Percentiles rank a stretch among this genome's conserved stretches.
phyloP scores from a whole-genome alignment of 1,140 invertebrate genomes.

The Vanessa tameamea region DNA sequence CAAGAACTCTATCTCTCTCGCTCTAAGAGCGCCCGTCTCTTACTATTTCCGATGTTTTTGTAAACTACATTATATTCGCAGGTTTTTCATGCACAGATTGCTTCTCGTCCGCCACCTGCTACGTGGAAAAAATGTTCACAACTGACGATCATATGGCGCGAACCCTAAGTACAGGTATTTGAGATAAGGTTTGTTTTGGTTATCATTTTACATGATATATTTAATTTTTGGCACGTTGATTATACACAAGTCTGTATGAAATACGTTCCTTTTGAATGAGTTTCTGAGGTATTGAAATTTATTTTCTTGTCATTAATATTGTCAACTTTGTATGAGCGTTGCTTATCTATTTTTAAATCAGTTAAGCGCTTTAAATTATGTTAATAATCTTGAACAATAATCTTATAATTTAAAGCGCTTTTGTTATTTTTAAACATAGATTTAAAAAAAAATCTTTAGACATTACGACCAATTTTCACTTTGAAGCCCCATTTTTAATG shows the following conservation, averaged over 20 bases:
- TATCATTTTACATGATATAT: constrained; percentile 33
- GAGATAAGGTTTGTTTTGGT: constrained; percentile 33
- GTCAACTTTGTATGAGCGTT: no score
- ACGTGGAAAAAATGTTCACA: constrained; percentile 42
- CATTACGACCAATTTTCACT: no score
- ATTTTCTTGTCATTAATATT: no score
- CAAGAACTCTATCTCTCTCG: constrained; percentile 50
- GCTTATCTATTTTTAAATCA: no score
- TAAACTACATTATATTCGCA: constrained; percentile 57
- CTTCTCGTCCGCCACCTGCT: constrained; percentile 62
- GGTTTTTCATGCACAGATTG: constrained; percentile 72
- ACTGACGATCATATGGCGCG: constrained; percentile 69
- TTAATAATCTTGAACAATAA: no score
- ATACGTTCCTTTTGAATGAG: constrained; percentile 8
- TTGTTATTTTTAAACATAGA: no score
- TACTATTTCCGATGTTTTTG: constrained; percentile 45
- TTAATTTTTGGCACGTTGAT: constrained; percentile 20
- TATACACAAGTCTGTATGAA: background rate
- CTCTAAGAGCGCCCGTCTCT: constrained; percentile 52
- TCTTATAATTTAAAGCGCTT: no score
- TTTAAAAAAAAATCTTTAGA: no score
- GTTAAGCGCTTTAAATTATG: no score
- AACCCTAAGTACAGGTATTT: constrained; percentile 24
- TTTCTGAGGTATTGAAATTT: background rate
- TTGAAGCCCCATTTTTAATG: no score